These are phyloP conservation scores for Erythrolamprus reginae DNA, from an alignment of 2,113 vertebrate species.

Conservation along the genomic window DNA sequence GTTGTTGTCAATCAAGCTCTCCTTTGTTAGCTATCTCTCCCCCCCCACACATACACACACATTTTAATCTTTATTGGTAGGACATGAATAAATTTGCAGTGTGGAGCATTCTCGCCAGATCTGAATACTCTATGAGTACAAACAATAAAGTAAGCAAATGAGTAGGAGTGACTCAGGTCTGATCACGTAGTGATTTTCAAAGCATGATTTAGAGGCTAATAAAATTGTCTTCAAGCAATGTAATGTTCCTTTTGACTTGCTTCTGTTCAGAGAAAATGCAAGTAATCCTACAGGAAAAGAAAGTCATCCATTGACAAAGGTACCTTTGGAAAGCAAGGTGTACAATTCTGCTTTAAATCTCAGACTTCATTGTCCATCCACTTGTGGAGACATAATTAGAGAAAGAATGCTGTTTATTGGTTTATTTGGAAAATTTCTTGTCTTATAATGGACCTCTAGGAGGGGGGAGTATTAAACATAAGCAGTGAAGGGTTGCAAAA, in stretches of 20 bases:
- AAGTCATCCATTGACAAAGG: background rate
- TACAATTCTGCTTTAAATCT: background rate
- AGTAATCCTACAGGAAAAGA: background rate
- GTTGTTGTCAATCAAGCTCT: background rate
- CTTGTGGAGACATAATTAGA: background rate
- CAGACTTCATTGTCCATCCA: background rate
- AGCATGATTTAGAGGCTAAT: conserved; percentile 1
- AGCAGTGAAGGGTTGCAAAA: too few relatives aligned
- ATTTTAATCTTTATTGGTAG: background rate
- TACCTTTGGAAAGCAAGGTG: background rate
- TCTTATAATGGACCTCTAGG: background rate
- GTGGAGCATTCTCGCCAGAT: background rate
- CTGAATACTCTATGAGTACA: background rate
- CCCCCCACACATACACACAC: too few relatives aligned
- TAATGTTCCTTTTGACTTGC: background rate
- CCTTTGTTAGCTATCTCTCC: background rate
- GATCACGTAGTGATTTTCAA: background rate
- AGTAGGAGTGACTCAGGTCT: background rate
- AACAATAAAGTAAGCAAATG: background rate
- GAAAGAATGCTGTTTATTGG: background rate
- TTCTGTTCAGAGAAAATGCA: background rate
- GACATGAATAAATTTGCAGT: background rate
- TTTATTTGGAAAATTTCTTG: background rate
- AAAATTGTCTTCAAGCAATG: background rate
- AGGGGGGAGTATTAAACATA: background rate